Evolutionary conservation across 1,140 invertebrate species (phyloP).

Genomic region (Drosophila suzukii): DNA sequence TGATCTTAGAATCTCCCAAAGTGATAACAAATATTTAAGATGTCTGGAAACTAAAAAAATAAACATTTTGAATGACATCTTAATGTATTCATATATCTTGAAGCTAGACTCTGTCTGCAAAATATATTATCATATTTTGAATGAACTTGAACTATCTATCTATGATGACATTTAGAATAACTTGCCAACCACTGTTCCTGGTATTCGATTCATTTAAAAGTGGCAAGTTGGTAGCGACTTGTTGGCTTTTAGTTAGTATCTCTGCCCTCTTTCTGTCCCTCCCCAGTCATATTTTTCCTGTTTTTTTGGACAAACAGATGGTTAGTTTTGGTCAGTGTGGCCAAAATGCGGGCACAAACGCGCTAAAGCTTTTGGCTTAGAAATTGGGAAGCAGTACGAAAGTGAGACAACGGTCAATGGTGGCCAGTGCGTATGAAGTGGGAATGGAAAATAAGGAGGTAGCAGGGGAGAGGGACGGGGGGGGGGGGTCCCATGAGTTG

Average conservation of each 20-base stretch:
- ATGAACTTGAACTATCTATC: no score
- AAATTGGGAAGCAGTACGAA: constrained; percentile 64
- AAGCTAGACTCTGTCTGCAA: no score
- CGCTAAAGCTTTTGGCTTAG: constrained; percentile 63
- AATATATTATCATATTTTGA: no score
- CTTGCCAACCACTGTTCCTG: constrained; percentile 35
- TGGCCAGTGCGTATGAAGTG: constrained; percentile 1
- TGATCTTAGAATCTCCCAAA: not conserved
- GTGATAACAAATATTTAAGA: not conserved
- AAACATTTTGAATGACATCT: no score
- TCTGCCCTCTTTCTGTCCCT: constrained; percentile 12
- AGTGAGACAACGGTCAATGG: constrained; percentile 38
- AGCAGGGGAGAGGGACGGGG: no score
- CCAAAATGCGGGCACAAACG: constrained; percentile 64
- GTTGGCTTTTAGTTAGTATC: constrained; percentile 69
- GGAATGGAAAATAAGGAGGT: not conserved
- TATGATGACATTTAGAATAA: not conserved
- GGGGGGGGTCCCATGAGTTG: constrained; percentile 61
- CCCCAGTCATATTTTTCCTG: constrained; percentile 11
- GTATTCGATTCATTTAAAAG: constrained; percentile 51
- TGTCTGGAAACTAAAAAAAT: not conserved
- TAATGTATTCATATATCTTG: not conserved
- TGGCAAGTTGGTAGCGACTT: constrained; percentile 58
- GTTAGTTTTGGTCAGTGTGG: constrained; percentile 64
- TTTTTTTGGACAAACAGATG: constrained; percentile 13